Base-by-base conservation (phyloP, 2,888 invertebrate species). In the Entomobrya multifasciata region DNA sequence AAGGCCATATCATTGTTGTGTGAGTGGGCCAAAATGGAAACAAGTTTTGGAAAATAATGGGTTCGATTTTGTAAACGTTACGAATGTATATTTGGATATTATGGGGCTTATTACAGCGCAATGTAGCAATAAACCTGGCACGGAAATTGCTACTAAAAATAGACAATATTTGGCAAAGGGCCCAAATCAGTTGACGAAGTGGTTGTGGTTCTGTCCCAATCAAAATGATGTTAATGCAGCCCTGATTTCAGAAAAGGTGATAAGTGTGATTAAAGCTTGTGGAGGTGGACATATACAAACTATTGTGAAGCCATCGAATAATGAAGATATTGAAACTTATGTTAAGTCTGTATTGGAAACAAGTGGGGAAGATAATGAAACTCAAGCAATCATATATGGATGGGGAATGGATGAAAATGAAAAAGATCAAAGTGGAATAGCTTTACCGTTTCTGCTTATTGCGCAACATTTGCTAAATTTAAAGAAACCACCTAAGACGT, bases 401-500 rank as follows among this genome's bases (percentile, higher is more conserved):
- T 72, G 70, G 72, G 81, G 81, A 1, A 0, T 57, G 41, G 57
- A 76, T 30, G 27, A 17, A 1, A 15, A 81, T 27, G 44, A 22
- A 4, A 52, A 25, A 5, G 70, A 86, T n/a, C 80, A 87, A 17
- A 47, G 41, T 5, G 4, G 25, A 2, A 49, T 87, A 22, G 36
- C 60, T 1, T 74, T 62, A 1, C 83, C 78, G 2, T 84, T 84
- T 49, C 11, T 87, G 15, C 27, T 57, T 13, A 52, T 84, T 25
- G 36, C 65, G 2, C 79, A 87, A 17, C 17, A 5, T 17, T 17
- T 70, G 0, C 8, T 87, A 6, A 25, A 30, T 4, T 15, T 44
- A 30, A 52, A 27, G 17, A 74, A 74, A 30, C 52, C 52, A 1
- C 74, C 74, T 15, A 49, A 25, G 20, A 0, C 65, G 25, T 79